These are phyloP conservation scores for Nothocercus julius DNA, from an alignment of 2,113 vertebrate genomes.

Conservation along the genomic window DNA sequence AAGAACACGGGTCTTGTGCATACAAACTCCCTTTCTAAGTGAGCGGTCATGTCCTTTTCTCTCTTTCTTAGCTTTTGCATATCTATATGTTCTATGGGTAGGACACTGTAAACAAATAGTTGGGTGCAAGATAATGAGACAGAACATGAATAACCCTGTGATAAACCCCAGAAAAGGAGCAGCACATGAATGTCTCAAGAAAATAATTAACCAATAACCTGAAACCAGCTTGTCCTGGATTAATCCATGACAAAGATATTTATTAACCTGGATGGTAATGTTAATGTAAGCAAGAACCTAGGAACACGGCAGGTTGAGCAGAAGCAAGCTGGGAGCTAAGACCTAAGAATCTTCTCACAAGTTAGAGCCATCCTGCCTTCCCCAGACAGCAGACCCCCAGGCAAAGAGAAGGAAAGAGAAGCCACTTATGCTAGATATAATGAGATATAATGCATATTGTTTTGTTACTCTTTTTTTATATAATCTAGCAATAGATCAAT, in stretches of 20 bases:
- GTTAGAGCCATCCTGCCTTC: background rate
- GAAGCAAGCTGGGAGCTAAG: background rate
- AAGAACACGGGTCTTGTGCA: background rate
- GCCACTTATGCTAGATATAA: background rate
- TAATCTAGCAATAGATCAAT: background rate
- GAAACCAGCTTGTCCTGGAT: background rate
- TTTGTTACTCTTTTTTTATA: background rate
- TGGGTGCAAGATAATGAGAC: background rate
- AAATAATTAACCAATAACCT: background rate
- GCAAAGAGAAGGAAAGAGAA: background rate
- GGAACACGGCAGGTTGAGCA: background rate
- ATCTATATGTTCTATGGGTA: background rate
- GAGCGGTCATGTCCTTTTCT: background rate
- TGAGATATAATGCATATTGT: background rate
- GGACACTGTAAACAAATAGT: background rate
- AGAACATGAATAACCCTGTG: background rate
- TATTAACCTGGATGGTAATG: background rate
- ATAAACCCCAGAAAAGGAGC: background rate
- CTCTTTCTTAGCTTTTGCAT: background rate
- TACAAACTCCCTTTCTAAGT: background rate
- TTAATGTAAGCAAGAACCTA: background rate
- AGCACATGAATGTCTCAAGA: background rate
- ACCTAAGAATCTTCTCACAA: background rate
- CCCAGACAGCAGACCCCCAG: background rate
- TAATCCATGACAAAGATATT: background rate